Conservation (phyloP, 1,140 invertebrate species). For the Penaeus chinensis region DNA sequence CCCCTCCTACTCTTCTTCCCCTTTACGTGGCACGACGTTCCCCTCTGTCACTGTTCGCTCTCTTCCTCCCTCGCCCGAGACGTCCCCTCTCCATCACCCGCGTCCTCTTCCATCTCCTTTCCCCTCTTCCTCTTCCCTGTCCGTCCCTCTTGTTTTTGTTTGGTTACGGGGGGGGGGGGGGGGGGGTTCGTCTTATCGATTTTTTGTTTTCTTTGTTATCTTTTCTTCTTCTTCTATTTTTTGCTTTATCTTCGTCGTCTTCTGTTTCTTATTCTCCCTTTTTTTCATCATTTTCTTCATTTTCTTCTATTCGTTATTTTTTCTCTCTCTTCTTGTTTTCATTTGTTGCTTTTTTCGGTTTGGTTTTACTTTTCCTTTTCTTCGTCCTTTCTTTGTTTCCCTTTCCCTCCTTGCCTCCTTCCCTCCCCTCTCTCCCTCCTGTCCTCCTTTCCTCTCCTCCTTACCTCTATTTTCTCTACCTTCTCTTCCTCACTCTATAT, state of each 20-base stretch:
- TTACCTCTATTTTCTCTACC: neutral
- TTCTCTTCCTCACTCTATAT: neutral
- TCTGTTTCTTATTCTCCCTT: neutral
- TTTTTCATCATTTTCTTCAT: too few relatives aligned
- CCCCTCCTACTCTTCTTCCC: too few relatives aligned
- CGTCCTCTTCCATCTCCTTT: too few relatives aligned
- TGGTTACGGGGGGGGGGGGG: too few relatives aligned
- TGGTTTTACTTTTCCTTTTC: neutral
- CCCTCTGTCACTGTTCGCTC: too few relatives aligned
- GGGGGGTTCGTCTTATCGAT: too few relatives aligned
- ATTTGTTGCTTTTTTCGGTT: neutral
- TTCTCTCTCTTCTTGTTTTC: neutral
- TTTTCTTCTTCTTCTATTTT: neutral
- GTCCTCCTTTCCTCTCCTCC: neutral
- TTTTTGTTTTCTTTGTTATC: neutral
- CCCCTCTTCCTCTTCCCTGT: too few relatives aligned
- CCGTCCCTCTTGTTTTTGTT: too few relatives aligned
- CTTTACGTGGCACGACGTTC: too few relatives aligned
- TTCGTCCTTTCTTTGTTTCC: neutral
- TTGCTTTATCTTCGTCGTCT: neutral
- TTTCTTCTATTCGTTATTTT: too few relatives aligned
- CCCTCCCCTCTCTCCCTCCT: neutral
- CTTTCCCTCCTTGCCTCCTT: neutral
- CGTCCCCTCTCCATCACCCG: too few relatives aligned
- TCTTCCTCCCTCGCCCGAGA: too few relatives aligned